These are phyloP conservation scores for Pollenia griseotomentosa DNA, from an alignment of 2,888 invertebrate species.

Conservation along the genomic window DNA sequence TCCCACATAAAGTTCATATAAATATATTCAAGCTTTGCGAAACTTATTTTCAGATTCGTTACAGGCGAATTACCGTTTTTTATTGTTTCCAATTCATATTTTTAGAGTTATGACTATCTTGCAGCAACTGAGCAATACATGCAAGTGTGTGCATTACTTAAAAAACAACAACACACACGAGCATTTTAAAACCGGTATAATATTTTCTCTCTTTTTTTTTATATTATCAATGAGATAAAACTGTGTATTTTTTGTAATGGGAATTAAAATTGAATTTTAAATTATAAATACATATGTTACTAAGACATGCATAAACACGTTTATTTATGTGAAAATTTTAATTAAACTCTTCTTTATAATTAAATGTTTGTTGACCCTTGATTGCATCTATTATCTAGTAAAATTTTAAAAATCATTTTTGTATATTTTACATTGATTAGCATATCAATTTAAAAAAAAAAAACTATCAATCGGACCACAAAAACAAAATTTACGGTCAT, in stretches of 20 bases:
- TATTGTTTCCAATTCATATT: neutral
- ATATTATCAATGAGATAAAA: neutral
- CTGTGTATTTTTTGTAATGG: neutral
- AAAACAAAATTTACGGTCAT: too few relatives aligned
- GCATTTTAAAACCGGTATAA: neutral
- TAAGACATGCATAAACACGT: constrained; percentile 29
- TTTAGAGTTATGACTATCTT: neutral
- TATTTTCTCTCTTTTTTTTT: constrained; percentile 2
- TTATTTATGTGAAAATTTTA: constrained; percentile 1
- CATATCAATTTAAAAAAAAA: too few relatives aligned
- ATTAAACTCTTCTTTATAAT: constrained; percentile 20
- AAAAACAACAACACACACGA: neutral
- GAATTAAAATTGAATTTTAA: constrained; percentile 33
- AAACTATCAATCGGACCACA: too few relatives aligned
- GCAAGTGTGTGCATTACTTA: neutral
- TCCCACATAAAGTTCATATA: too few relatives aligned
- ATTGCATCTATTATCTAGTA: constrained; percentile 6
- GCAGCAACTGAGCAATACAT: neutral
- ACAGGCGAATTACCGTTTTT: too few relatives aligned
- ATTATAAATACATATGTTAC: constrained; percentile 11
- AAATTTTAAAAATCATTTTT: too few relatives aligned
- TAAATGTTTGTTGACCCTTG: constrained; percentile 19
- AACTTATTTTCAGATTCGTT: too few relatives aligned
- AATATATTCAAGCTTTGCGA: too few relatives aligned
- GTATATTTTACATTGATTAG: too few relatives aligned